Base-by-base conservation (phyloP, 37 sponge, comb jelly and placozoan species). In the Axinella damicornis region DNA sequence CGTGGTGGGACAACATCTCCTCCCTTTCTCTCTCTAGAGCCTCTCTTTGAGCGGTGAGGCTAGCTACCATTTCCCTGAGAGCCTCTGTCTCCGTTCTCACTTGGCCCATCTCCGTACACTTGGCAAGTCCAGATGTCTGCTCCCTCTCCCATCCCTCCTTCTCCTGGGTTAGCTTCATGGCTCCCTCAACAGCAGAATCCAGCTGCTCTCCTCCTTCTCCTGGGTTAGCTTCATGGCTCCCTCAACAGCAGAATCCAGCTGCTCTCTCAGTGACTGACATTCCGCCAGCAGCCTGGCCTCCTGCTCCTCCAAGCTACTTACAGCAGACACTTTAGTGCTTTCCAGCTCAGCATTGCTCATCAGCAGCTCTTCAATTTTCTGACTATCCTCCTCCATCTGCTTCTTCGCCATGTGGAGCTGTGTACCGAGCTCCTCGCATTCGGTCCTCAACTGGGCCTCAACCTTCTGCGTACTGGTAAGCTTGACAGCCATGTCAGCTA, bases 401-500 rank as follows among this genome's bases (percentile, higher is more conserved):
- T 17, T 32, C 13, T 39, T 67, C 18, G 53, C 27, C 15, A 4
- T 17, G 2, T 72, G 64, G n/a, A 82, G 52, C n/a, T 82, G 22
- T 36, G 2, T 20, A 18, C 36, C 27, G 25, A 82, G 64, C n/a
- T 62, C 39, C 25, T 58, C 5, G 18, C 12, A 25, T 9, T 54
- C 70, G 6, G 41, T 46, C 25, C 53, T 39, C 2, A 53, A 22
- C 58, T 69, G 57, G 5, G 27, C 22, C 65, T 25, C 66, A 15
- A 5, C 19, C 62, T 71, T 71, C 73, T 62, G 21, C 12, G 53
- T n/a, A 41, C n/a, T 38, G 0, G 63, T 28, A 5, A 62, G 41
- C 14, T 72, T 16, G 16, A 73, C 34, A 27, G 73, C 33, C 33
- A 73, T 46, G 46, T 71, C 73, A 19, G 58, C 60, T 25, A 83